Evolutionary conservation across 2,113 vertebrate genomes (phyloP).

Genomic region (Anhinga rufa): DNA sequence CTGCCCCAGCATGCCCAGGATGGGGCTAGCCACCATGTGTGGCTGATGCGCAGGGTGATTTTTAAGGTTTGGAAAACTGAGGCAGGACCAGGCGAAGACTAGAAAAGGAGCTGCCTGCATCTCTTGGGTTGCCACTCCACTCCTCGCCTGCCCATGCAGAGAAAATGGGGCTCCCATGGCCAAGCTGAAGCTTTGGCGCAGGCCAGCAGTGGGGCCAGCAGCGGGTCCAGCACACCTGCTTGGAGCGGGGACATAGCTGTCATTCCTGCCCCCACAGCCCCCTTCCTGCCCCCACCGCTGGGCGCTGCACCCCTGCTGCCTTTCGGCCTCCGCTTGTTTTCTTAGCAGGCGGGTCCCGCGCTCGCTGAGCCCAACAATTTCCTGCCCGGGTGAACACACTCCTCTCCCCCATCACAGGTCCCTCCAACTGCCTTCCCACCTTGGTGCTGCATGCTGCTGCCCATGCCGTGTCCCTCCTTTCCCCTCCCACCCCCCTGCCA

Average conservation of each 20-base stretch:
- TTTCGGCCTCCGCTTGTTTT: conserved; percentile 38
- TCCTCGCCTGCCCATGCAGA: accelerated
- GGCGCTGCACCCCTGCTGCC: not conserved
- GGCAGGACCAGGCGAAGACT: not conserved
- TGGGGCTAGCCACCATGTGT: accelerated
- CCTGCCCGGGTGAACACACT: conserved; percentile 26
- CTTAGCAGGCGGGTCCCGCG: conserved; percentile 45
- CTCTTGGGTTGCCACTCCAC: not conserved
- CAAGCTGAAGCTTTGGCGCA: accelerated
- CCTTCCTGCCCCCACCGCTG: conserved; percentile 25
- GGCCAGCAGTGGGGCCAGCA: accelerated
- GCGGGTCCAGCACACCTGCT: conserved; percentile 6
- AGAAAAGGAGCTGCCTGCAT: not conserved
- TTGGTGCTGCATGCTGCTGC: not conserved
- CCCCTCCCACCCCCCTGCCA: not conserved
- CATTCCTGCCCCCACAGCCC: conserved; percentile 12
- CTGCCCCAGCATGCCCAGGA: accelerated
- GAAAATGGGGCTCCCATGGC: accelerated
- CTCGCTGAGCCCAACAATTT: conserved; percentile 40
- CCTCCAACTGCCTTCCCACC: not conserved
- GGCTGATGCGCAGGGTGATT: not conserved
- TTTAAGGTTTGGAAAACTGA: not conserved
- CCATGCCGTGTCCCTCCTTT: accelerated
- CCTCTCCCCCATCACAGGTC: not conserved
- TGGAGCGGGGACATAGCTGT: not conserved